Percentiles rank a stretch among this genome's conserved stretches.
phyloP scores from a whole-genome alignment of 2,797 vertebrate genomes.

The Takifugu ocellatus region DNA sequence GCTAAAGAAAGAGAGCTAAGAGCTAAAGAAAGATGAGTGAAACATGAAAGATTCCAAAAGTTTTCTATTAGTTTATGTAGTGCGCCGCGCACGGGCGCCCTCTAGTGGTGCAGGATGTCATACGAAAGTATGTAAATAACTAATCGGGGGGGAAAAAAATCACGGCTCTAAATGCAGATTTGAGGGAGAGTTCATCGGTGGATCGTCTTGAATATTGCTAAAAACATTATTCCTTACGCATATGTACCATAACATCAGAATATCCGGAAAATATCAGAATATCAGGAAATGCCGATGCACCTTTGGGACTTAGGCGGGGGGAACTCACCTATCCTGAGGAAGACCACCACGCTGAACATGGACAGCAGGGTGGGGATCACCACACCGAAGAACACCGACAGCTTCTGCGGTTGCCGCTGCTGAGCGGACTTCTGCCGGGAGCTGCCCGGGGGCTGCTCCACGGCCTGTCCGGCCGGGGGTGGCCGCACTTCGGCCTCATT shows the following conservation, averaged over 20 bases:
- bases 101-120: too few species aligned
- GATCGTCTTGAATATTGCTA: background rate
- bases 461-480: constrained; percentile 33
- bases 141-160: background rate
- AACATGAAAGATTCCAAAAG: too few species aligned
- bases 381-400: constrained; percentile 87
- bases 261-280: background rate
- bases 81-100: too few species aligned
- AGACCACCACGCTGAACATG: constrained; percentile 92
- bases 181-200: background rate
- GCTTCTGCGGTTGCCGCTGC: constrained; percentile 67
- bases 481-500: constrained; percentile 64
- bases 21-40: too few species aligned
- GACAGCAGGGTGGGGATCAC: constrained; percentile 89
- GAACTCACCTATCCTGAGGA: constrained; percentile 85
- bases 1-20: too few species aligned
- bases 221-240: accelerated
- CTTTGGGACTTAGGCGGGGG: background rate
- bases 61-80: too few species aligned
- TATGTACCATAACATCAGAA: background rate
- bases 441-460: constrained; percentile 31
- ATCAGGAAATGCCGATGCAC: background rate
- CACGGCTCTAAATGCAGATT: background rate
- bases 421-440: constrained; percentile 25
- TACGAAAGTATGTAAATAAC: too few species aligned